phyloP scores from a whole-genome alignment of 1,140 invertebrate genomes.

The Scaptomyza graminum region DNA sequence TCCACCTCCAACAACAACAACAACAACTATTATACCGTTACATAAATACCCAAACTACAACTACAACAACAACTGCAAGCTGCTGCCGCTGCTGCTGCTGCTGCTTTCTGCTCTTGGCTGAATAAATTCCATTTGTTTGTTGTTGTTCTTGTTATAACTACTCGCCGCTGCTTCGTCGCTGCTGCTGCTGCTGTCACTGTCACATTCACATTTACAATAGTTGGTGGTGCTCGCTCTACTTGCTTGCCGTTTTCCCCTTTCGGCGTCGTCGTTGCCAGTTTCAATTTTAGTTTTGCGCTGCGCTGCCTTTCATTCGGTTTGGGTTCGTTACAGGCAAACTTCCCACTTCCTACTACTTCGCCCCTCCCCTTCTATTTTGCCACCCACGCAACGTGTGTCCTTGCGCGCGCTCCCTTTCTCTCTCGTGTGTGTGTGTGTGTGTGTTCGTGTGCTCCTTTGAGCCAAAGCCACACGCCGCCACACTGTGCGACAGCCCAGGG shows the following conservation, averaged over 20 bases:
- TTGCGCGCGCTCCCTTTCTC: constrained; percentile 72
- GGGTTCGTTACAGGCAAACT: constrained; percentile 43
- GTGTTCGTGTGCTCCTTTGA: constrained; percentile 9
- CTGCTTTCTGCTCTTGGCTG: constrained; percentile 49
- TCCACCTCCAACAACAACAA: constrained; percentile 37
- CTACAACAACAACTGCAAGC: constrained; percentile 41
- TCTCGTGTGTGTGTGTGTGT: constrained; percentile 9
- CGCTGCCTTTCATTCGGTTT: constrained; percentile 53
- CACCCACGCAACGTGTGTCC: constrained; percentile 70
- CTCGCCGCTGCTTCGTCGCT: constrained; percentile 49
- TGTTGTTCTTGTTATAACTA: constrained; percentile 53
- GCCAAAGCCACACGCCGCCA: constrained; percentile 33
- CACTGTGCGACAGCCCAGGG: constrained; percentile 56
- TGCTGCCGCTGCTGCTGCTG: constrained; percentile 18
- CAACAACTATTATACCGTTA: constrained; percentile 65
- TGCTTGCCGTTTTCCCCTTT: constrained; percentile 41
- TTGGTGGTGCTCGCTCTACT: no score
- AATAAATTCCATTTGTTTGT: constrained; percentile 75
- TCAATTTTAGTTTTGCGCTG: constrained; percentile 76
- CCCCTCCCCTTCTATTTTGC: constrained; percentile 3
- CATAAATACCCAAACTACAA: constrained; percentile 73
- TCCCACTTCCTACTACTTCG: constrained; percentile 21
- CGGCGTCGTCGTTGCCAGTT: constrained; percentile 62
- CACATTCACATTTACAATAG: constrained; percentile 27
- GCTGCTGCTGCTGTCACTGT: constrained; percentile 58